Evolutionary conservation across 2,113 vertebrate genomes (phyloP), one percentile per base, ranked within the genome.

Genomic region (Turdus rufiventris): DNA sequence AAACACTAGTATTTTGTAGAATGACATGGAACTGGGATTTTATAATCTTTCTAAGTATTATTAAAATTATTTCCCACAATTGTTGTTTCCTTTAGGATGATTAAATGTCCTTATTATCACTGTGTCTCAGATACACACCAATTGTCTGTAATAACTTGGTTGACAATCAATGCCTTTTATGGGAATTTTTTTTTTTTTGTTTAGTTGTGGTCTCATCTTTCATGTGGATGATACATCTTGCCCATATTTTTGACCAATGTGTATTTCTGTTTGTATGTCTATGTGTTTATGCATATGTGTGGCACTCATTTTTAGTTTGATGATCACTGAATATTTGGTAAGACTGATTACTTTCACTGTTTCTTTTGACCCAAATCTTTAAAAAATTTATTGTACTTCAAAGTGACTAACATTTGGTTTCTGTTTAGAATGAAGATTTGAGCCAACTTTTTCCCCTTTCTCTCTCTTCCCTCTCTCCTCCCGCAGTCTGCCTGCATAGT

Each of bases 61-160:
- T 93, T 93, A 91, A 84, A 96, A 86, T 42, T 0, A 91, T 85
- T 92, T 95, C 76, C 60, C 67, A 94, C 83, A 87, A 92, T 48
- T 82, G 65, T 96, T 91, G n/a, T 67, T 94, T 92, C 57, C 60
- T 86, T 93, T 84, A 66, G 57, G 48, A 75, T 6, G 0, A 87
- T 9, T 4, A 88, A 93, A 66, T 74, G n/a, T 53, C 68, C 40
- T 60, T 77, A 70, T 71, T 85, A 79, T 68, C 36, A 36, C 53
- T 86, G 57, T 87, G 58, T 70, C 18, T 47, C 42, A 48, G 71
- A 78, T 57, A n/a, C 13, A 58, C 61, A 42, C 62, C n/a, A 76
- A 36, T 43, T 61, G 40, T 67, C n/a, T 94, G 38, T 31, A 90
- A 78, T 45, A 87, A 73, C 21, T 80, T 76, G 12, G 11, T 61